Evolutionary conservation across 2,888 invertebrate species (phyloP), one percentile per base, ranked within the genome.

Genomic region (Ptycholaimellus sp.): DNA sequence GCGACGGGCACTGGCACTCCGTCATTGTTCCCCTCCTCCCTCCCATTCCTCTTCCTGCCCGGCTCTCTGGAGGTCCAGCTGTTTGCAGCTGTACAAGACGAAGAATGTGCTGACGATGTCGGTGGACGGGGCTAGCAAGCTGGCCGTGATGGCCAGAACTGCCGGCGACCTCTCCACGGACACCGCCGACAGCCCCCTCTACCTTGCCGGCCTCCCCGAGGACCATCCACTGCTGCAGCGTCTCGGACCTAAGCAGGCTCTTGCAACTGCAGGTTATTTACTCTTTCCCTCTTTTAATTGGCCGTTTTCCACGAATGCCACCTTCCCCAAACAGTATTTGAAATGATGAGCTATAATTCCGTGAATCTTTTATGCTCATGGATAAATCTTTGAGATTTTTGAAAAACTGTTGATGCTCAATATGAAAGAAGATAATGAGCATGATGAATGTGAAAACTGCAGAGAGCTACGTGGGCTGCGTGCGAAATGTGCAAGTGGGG

Each of bases 1-100:
- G 93, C 56, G 83, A 96, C 60, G 90, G 93, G 33, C 68, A 77
- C 38, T 96, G 90, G 90, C 87, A 93, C 56, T 73, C 69, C 39
- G 77, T 85, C 31, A 51, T 49, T 11, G 40, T 25, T 23, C 7
- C 13, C 25, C 25, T n/a, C n/a, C n/a, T n/a, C n/a, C n/a, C n/a
- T n/a, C n/a, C n/a, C n/a, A n/a, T n/a, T n/a, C n/a, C n/a, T n/a
- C n/a, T n/a, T n/a, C n/a, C n/a, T n/a, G n/a, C n/a, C n/a, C n/a
- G n/a, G n/a, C n/a, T n/a, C n/a, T n/a, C n/a, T n/a, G 18, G 16
- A 39, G 20, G 13, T 39, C 25, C 17, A 33, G 16, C 16, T 18
- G 20, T 18, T 41, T 48, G 49, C 60, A 48, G 68, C 72, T 82
- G 74, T 35, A 70, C 22, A 90, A 87, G 60, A 74, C 76, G n/a